Evolutionary conservation across 2,888 invertebrate genomes (phyloP).

Genomic region (Notodonta dromedarius): DNA sequence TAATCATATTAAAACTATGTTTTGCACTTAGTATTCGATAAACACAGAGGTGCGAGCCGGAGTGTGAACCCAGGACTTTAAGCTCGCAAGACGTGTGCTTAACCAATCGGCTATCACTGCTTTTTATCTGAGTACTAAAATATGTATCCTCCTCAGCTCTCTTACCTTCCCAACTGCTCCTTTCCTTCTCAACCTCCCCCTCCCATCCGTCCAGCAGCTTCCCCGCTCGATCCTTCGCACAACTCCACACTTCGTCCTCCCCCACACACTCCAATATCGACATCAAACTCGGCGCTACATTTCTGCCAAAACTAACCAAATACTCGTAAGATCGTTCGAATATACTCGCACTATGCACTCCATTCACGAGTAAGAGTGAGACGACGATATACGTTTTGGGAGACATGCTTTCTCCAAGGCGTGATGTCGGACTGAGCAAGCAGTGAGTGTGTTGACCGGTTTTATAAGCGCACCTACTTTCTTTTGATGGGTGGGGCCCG

Average conservation of each 20-base stretch:
- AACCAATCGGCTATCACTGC: too few relatives aligned
- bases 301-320: constrained; percentile 70
- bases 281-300: constrained; percentile 79
- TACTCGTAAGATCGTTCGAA: constrained; percentile 71
- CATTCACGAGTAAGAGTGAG: neutral
- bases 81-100: too few relatives aligned
- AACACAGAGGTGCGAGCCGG: too few relatives aligned
- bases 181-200: constrained; percentile 63
- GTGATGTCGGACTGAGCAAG: constrained; percentile 58
- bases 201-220: constrained; percentile 77
- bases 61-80: too few relatives aligned
- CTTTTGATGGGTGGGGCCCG: constrained; percentile 52
- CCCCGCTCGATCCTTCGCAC: constrained; percentile 82
- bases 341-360: constrained; percentile 65
- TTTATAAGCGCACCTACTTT: constrained; percentile 55
- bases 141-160: neutral
- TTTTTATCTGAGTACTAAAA: too few relatives aligned
- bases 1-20: too few relatives aligned
- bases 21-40: too few relatives aligned
- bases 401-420: constrained; percentile 30
- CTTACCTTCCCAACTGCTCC: constrained; percentile 73
- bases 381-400: neutral
- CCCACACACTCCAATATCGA: constrained; percentile 81
- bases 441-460: constrained; percentile 37
- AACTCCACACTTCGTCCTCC: constrained; percentile 78